These are phyloP conservation scores for Aurelia aurita DNA, from an alignment of 30 jellyfish, hydroid and myxozoan genomes.

Conservation along the genomic window DNA sequence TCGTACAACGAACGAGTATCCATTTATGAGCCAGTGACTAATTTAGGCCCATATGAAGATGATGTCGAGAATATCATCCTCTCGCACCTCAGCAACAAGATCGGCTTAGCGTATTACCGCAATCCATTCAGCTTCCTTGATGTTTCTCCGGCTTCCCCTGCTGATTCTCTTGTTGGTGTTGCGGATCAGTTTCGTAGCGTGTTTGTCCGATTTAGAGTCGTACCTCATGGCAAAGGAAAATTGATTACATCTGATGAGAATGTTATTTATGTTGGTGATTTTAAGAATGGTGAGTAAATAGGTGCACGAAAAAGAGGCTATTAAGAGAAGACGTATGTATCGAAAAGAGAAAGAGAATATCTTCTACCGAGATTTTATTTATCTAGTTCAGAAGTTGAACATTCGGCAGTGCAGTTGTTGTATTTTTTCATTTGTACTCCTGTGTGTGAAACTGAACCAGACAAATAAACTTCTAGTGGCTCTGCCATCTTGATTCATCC, in stretches of 20 bases:
- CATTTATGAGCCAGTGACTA: too few relatives aligned
- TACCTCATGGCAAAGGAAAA: constrained; percentile 57
- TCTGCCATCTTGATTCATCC: too few relatives aligned
- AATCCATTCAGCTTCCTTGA: constrained; percentile 11
- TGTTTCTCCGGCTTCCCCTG: constrained; percentile 19
- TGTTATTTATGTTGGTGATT: constrained; percentile 37
- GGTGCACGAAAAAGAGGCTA: too few relatives aligned
- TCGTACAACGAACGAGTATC: too few relatives aligned
- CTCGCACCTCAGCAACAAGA: not conserved
- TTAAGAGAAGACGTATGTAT: too few relatives aligned
- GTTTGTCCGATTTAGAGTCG: not conserved
- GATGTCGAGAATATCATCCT: constrained; percentile 8
- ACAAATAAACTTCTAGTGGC: too few relatives aligned
- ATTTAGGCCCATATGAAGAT: constrained; percentile 34
- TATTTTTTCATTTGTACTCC: too few relatives aligned
- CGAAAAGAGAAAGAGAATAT: too few relatives aligned
- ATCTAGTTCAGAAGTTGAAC: too few relatives aligned
- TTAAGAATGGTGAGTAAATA: constrained; percentile 25
- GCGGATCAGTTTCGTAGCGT: constrained; percentile 10
- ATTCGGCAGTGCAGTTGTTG: too few relatives aligned
- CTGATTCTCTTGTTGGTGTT: constrained; percentile 47
- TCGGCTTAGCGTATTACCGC: constrained; percentile 33
- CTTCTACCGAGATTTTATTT: too few relatives aligned
- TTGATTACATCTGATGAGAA: constrained; percentile 7
- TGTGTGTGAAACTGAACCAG: too few relatives aligned